These are phyloP conservation scores for Aphaenogaster rudis DNA, from an alignment of 1,140 invertebrate genomes.

Conservation along the genomic window DNA sequence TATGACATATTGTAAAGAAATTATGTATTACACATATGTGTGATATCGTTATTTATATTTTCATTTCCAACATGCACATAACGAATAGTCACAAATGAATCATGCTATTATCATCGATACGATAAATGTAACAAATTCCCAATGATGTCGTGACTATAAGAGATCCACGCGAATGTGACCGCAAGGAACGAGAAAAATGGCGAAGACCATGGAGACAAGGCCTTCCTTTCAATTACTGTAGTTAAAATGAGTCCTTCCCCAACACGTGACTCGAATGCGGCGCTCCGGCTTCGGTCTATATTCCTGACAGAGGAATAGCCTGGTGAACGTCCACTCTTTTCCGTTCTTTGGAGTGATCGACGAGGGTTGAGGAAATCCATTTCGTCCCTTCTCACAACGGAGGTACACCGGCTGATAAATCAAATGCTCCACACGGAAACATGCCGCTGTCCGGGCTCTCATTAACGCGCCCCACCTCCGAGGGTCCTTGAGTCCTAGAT, in stretches of 20 bases:
- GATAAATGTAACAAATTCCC: background rate
- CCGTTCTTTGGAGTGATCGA: slow-evolving; percentile 55
- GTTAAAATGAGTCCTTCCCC: slow-evolving; percentile 48
- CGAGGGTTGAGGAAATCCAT: slow-evolving; percentile 38
- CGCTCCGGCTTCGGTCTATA: slow-evolving; percentile 15
- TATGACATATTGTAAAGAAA: background rate
- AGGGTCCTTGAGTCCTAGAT: background rate
- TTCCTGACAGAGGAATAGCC: slow-evolving; percentile 9
- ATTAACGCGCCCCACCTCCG: background rate
- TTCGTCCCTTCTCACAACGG: slow-evolving; percentile 11
- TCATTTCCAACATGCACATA: background rate
- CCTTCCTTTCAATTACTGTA: slow-evolving; percentile 51
- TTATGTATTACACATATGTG: background rate
- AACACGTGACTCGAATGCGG: slow-evolving; percentile 41
- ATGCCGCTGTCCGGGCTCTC: slow-evolving; percentile 16
- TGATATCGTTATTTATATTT: background rate
- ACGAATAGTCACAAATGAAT: background rate
- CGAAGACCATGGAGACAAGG: background rate
- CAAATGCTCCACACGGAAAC: slow-evolving; percentile 33
- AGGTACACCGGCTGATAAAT: slow-evolving; percentile 59
- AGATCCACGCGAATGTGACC: background rate
- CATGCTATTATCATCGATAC: background rate
- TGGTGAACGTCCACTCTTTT: slow-evolving; percentile 34
- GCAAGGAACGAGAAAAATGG: background rate
- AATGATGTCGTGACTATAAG: background rate